Evolutionary conservation across 2,888 invertebrate species (phyloP), one percentile per base, ranked within the genome.

Genomic region (Temnothorax ravouxi): DNA sequence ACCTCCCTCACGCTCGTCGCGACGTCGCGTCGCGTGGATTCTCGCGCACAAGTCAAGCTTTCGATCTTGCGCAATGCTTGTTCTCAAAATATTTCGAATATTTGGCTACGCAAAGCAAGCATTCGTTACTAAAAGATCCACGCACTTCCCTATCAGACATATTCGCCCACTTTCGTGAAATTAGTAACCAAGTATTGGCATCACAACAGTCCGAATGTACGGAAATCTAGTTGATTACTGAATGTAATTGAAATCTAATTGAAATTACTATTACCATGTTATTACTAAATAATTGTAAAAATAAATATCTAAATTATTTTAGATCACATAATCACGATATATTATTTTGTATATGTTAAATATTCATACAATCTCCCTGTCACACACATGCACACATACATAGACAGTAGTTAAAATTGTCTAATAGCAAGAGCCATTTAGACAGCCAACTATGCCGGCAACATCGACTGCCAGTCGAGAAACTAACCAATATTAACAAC

Each of bases 11-110:
- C 41, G 69, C 9, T 56, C 34, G n/a, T n/a, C n/a, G n/a, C n/a
- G n/a, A 25, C 25, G 25, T 25, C 25, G 44, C 41, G 59, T 44
- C 29, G 41, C 66, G n/a, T 56, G 34, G 18, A 69, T 66, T 25
- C 61, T 74, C 74, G 8, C 18, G 25, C 18, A 69, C 18, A 69
- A 38, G 59, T 59, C 18, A 4, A 34, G 59, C 25, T 80, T 80
- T 71, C 71, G 69, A 80, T 80, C 25, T 80, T 80, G 59, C 71
- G 79, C 38, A 80, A 80, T 80, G 47, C 34, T 64, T 71, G 79
- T 69, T 80, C 79, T 34, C 69, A 80, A 80, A 80, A 80, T 80
- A 80, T 80, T 80, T 71, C 59, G 47, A 80, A 80, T 80, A 69
- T 80, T 61, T 80, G 79, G 79, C 71, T 61, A 59, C 44, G 47